These are phyloP conservation scores for Xylota segnis DNA, from an alignment of 2,888 invertebrate genomes.

Conservation along the genomic window DNA sequence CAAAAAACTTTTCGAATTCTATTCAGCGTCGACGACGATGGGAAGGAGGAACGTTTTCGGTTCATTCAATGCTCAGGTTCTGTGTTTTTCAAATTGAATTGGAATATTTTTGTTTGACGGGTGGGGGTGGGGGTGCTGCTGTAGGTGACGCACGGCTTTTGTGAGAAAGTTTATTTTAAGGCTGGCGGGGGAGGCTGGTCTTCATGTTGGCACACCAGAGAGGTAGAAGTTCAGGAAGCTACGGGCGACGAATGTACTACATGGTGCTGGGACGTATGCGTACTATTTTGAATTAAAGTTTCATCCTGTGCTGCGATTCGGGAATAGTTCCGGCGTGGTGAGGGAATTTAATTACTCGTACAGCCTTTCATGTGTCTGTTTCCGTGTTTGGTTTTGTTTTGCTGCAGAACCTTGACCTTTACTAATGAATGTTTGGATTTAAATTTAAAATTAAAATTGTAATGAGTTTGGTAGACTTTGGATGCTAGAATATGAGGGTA, in stretches of 20 bases:
- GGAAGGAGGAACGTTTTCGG: constrained; percentile 13
- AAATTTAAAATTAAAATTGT: not conserved
- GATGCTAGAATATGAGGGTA: no score
- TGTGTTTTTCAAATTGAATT: constrained; percentile 36
- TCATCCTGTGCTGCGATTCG: constrained; percentile 25
- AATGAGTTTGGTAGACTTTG: not conserved
- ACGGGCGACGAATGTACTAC: constrained; percentile 24
- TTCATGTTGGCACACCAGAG: constrained; percentile 1
- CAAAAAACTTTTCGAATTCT: constrained; percentile 39
- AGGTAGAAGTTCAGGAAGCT: constrained; percentile 7
- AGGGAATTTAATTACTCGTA: constrained; percentile 37
- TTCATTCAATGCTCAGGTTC: constrained; percentile 48
- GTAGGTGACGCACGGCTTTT: constrained; percentile 39
- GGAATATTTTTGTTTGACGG: constrained; percentile 20
- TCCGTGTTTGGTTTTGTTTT: not conserved
- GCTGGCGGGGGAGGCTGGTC: not conserved
- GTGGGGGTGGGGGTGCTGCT: not conserved
- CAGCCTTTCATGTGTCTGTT: constrained; percentile 21
- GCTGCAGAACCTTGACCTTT: constrained; percentile 25
- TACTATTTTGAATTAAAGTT: constrained; percentile 41
- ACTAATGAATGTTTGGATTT: not conserved
- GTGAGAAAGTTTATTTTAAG: constrained; percentile 44
- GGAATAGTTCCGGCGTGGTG: constrained; percentile 25
- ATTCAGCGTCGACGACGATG: not conserved
- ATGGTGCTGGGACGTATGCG: constrained; percentile 43